Conservation (phyloP, 2,888 invertebrate species). For the Erebia palarica region DNA sequence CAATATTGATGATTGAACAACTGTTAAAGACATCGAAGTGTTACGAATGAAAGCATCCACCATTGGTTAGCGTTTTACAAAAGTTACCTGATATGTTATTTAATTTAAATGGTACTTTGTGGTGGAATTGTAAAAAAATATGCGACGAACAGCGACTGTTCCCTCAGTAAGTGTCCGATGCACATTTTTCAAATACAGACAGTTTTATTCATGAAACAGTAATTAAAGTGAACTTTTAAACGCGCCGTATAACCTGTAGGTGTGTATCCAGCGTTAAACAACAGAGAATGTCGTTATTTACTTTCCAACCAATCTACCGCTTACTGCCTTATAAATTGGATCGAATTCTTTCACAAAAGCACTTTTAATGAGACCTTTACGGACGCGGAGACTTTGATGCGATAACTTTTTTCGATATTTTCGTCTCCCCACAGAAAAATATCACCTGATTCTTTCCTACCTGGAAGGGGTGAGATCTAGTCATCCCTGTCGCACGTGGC, state of each 20-base stretch:
- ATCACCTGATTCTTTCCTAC: conserved; percentile 56
- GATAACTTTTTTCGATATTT: conserved; percentile 79
- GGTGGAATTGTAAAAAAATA: no score
- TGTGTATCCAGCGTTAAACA: conserved; percentile 46
- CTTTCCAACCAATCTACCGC: conserved; percentile 66
- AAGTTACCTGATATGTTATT: no score
- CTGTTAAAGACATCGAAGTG: no score
- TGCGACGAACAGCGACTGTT: no score
- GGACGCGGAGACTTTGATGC: conserved; percentile 73
- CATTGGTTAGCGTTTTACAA: no score
- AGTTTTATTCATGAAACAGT: no score
- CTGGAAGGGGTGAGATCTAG: conserved; percentile 43
- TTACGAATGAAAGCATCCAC: no score
- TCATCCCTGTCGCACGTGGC: conserved; percentile 59
- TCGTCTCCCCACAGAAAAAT: conserved; percentile 70
- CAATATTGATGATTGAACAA: no score
- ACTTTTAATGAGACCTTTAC: conserved; percentile 80
- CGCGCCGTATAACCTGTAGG: neutral
- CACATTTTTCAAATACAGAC: no score
- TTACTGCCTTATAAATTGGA: conserved; percentile 75
- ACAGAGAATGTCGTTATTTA: conserved; percentile 70
- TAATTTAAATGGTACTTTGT: no score
- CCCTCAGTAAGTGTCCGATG: no score
- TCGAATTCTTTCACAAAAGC: conserved; percentile 73
- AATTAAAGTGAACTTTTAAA: no score